Evolutionary conservation across 2,888 invertebrate species (phyloP).

Genomic region (Zaprionus obscuricornis): DNA sequence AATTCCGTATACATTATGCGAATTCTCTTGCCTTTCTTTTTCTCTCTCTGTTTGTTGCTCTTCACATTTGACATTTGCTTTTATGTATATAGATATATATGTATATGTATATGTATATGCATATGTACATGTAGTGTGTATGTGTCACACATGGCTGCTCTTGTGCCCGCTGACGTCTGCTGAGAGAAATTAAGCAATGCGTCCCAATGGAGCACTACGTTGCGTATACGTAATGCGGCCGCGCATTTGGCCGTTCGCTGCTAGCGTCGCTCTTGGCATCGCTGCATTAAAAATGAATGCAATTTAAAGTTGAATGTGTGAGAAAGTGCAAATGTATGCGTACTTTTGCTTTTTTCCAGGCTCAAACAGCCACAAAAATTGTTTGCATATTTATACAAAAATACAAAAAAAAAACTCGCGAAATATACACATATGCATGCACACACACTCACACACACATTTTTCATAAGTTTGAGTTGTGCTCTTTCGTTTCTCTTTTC

Average conservation of each 20-base stretch:
- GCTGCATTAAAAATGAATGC: slow-evolving; percentile 78
- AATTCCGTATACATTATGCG: slow-evolving; percentile 50
- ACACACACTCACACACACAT: no score
- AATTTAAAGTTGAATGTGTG: slow-evolving; percentile 63
- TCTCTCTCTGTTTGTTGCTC: slow-evolving; percentile 20
- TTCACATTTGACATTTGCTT: slow-evolving; percentile 69
- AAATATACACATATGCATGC: no score
- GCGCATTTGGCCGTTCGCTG: slow-evolving; percentile 53
- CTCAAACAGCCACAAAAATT: slow-evolving; percentile 64
- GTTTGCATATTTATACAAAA: slow-evolving; percentile 61
- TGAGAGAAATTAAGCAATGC: slow-evolving; percentile 71
- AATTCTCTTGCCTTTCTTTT: slow-evolving; percentile 30
- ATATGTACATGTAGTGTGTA: slow-evolving; percentile 27
- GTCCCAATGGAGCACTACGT: slow-evolving; percentile 68
- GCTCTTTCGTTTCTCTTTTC: slow-evolving; percentile 22
- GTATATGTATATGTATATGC: slow-evolving; percentile 12
- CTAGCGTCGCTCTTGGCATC: no score
- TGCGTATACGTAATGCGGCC: slow-evolving; percentile 73
- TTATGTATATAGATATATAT: slow-evolving; percentile 30
- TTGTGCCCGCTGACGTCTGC: slow-evolving; percentile 30
- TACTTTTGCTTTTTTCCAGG: slow-evolving; percentile 20
- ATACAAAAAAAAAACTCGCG: slow-evolving; percentile 20
- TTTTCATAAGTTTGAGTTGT: slow-evolving; percentile 49
- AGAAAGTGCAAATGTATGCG: slow-evolving; percentile 20
- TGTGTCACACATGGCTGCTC: slow-evolving; percentile 58